Evolutionary conservation across 1,140 invertebrate genomes (phyloP), one percentile per base, ranked within the genome.

Genomic region (Zaprionus camerounensis): DNA sequence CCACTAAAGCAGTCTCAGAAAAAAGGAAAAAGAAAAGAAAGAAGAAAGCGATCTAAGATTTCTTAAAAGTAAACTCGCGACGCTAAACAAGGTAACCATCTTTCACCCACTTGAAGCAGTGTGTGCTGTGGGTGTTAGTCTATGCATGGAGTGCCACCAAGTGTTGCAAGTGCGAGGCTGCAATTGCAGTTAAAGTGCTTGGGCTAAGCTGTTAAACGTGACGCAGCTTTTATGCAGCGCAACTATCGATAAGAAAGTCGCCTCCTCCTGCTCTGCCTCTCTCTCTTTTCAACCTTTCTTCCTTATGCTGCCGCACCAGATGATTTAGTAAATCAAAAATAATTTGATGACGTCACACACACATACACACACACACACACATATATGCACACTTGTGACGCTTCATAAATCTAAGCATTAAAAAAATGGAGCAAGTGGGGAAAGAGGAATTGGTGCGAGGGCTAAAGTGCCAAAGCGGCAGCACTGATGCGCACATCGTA

Each of bases 341-440:
- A 78, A 84, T 85, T 78, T 77, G 70, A 74, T 75, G 80, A 56
- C 71, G 68, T 67, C 58, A 24, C 15, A 5, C 24, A 55, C 24
- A 51, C 34, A 41, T 44, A 28, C 31, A 59, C 53, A 56, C 7
- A 53, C 41, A 46, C n/a, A 46, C 31, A 41, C 44, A 26, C 36
- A 70, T 49, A 65, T 72, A 56, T 55, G 46, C 17, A 26, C 51
- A 56, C 34, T 38, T 15, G 56, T 41, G 24, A 28, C 36, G 57
- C 62, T 71, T 62, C 82, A 84, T 81, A 84, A 84, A 84, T 81
- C 67, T 78, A 20, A 63, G 82, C 69, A 84, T 84, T 85, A 85
- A 78, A 84, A 46, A 71, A 85, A 81, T 85, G 75, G 70, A 78
- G 38, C 44, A 61, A 46, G 12, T 1, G 15, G 17, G 24, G 6